Conservation (phyloP, 2,113 vertebrate species). For the Chloropsis cyanopogon region DNA sequence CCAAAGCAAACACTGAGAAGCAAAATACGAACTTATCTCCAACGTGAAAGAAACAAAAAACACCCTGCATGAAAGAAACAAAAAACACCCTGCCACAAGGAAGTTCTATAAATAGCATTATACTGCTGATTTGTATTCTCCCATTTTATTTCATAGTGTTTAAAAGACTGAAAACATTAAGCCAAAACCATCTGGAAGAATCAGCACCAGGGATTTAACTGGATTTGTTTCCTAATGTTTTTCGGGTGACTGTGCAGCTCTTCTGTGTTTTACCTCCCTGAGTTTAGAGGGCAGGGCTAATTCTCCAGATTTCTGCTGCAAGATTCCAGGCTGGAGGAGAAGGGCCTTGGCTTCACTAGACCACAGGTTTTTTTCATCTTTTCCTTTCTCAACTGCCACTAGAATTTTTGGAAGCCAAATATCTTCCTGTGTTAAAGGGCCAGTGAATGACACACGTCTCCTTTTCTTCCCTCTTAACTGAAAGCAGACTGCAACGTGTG, state of each 20-base stretch:
- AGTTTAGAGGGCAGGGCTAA: background rate
- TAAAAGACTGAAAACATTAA: background rate
- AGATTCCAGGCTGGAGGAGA: background rate
- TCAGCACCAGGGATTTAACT: background rate
- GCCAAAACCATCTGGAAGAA: background rate
- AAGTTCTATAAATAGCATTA: background rate
- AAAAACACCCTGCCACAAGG: background rate
- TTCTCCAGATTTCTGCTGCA: background rate
- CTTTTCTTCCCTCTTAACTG: constrained; percentile 3
- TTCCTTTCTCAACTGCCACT: background rate
- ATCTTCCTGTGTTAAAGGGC: constrained; percentile 16
- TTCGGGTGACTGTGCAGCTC: background rate
- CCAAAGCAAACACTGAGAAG: background rate
- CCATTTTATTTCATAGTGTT: background rate
- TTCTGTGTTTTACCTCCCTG: background rate
- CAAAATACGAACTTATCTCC: background rate
- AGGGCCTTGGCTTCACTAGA: background rate
- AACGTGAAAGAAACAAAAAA: too few relatives aligned
- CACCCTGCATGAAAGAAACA: background rate
- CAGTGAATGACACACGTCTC: constrained; percentile 18
- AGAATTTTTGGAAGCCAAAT: constrained; percentile 6
- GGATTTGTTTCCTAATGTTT: background rate
- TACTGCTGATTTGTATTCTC: background rate
- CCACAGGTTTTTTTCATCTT: background rate
- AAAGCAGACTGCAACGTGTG: background rate